These are phyloP conservation scores for Seriola aureovittata DNA, from an alignment of 2,113 vertebrate genomes.

Conservation along the genomic window DNA sequence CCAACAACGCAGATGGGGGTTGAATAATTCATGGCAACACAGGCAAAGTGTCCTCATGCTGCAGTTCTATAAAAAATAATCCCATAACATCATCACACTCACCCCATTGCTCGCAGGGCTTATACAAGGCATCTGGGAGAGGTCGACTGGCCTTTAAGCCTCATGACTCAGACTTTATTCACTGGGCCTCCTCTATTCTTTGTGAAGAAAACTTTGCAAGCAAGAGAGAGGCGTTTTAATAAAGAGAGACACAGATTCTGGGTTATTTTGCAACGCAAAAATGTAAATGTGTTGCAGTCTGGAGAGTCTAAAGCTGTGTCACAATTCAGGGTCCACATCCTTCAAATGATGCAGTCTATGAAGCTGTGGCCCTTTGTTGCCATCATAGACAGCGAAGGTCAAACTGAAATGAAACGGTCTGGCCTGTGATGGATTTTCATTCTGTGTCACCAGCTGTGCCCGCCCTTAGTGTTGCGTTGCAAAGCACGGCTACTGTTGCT, in stretches of 20 bases:
- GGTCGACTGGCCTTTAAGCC: slow-evolving; percentile 57
- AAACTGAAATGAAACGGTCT: no score
- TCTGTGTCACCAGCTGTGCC: no score
- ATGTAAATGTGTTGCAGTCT: not conserved
- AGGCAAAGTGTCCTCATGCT: slow-evolving; percentile 76
- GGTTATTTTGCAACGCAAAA: slow-evolving; percentile 3
- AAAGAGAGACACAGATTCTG: slow-evolving; percentile 9
- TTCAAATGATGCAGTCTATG: no score
- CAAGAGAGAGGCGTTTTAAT: slow-evolving; percentile 20
- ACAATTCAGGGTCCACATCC: no score
- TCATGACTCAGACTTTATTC: slow-evolving; percentile 68
- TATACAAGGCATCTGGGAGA: slow-evolving; percentile 74
- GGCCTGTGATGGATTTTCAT: no score
- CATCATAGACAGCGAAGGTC: no score
- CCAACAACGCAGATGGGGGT: slow-evolving; percentile 67
- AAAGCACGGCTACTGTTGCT: no score
- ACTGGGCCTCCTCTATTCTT: slow-evolving; percentile 31
- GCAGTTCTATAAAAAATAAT: slow-evolving; percentile 80
- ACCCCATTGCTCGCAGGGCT: slow-evolving; percentile 55
- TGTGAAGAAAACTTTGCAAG: slow-evolving; percentile 32
- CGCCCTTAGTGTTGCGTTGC: no score
- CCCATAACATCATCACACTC: slow-evolving; percentile 79
- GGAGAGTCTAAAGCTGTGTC: no score
- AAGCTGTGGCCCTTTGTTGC: no score
- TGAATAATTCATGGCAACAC: slow-evolving; percentile 81